These are phyloP conservation scores for Cyclina sinensis DNA, from an alignment of 1,140 invertebrate species.

Conservation along the genomic window DNA sequence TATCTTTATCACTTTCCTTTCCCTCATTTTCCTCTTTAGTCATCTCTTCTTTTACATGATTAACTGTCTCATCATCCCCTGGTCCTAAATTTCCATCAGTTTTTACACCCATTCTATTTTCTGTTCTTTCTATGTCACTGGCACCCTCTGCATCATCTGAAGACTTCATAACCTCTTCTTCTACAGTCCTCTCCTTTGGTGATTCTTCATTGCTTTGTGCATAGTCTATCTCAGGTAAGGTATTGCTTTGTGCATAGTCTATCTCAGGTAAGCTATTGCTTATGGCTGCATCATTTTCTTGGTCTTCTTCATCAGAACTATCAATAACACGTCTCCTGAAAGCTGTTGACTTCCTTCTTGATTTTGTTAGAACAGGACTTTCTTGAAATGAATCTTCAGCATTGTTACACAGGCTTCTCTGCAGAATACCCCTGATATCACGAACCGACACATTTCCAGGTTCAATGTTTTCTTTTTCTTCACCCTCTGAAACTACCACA, in stretches of 20 bases:
- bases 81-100: constrained; percentile 44
- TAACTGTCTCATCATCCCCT: constrained; percentile 5
- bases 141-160: constrained; percentile 33
- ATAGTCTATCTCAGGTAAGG: not conserved
- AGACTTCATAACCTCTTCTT: too few relatives aligned
- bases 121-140: constrained; percentile 19
- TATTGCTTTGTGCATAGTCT: not conserved
- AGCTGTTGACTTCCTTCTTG: constrained; percentile 44
- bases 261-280: not conserved
- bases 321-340: constrained; percentile 31
- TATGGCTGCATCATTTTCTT: not conserved
- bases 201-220: not conserved
- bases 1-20: constrained; percentile 40
- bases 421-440: constrained; percentile 35
- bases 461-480: constrained; percentile 60
- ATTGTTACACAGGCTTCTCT: constrained; percentile 44
- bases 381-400: constrained; percentile 3
- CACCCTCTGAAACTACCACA: constrained; percentile 52
- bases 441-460: constrained; percentile 45
- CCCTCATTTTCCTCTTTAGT: constrained; percentile 87
- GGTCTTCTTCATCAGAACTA: constrained; percentile 54
- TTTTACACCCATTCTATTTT: constrained; percentile 24
- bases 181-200: not conserved
- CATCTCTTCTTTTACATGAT: constrained; percentile 40
- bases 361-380: constrained; percentile 56